Percentiles rank a stretch among this genome's conserved stretches.
Conservation (phyloP, 2,888 invertebrate species). For the Camptogramma bilineatum region DNA sequence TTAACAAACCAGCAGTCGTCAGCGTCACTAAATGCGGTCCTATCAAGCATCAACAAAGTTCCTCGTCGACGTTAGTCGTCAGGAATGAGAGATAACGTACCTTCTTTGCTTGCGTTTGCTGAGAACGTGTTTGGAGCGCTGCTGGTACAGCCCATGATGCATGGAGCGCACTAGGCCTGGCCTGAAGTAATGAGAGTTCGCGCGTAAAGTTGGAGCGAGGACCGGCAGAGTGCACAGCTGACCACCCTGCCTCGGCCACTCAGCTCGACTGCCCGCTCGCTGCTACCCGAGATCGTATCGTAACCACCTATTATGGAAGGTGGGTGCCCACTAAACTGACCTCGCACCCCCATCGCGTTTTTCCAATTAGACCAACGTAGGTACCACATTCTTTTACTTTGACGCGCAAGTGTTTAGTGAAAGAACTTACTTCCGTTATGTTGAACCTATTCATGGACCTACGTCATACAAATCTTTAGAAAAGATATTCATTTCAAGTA, state of each 20-base stretch:
- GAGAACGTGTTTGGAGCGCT: slow-evolving; percentile 70
- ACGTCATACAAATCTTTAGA: not conserved
- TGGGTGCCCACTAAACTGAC: slow-evolving; percentile 80
- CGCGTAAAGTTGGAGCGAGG: slow-evolving; percentile 34
- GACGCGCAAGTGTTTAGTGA: slow-evolving; percentile 72
- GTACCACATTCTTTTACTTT: slow-evolving; percentile 70
- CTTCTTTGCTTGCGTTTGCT: slow-evolving; percentile 61
- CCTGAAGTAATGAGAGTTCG: slow-evolving; percentile 48
- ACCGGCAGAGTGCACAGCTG: slow-evolving; percentile 45
- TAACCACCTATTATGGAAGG: slow-evolving; percentile 76
- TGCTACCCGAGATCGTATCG: slow-evolving; percentile 74
- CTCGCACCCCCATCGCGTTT: slow-evolving; percentile 85
- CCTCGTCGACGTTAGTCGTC: slow-evolving; percentile 1
- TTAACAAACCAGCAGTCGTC: not conserved
- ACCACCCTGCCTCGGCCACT: slow-evolving; percentile 65
- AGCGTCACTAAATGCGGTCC: not conserved
- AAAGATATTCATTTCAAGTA: no score
- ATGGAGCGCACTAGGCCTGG: slow-evolving; percentile 42
- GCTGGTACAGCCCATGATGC: slow-evolving; percentile 81
- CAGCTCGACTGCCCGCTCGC: slow-evolving; percentile 63
- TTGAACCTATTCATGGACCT: slow-evolving; percentile 37
- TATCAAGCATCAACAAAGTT: slow-evolving; percentile 11
- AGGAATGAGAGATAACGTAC: slow-evolving; percentile 36
- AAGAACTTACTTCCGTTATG: slow-evolving; percentile 54
- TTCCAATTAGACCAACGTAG: slow-evolving; percentile 77